Evolutionary conservation across 2,888 invertebrate genomes (phyloP).

Genomic region (Mimas tiliae): DNA sequence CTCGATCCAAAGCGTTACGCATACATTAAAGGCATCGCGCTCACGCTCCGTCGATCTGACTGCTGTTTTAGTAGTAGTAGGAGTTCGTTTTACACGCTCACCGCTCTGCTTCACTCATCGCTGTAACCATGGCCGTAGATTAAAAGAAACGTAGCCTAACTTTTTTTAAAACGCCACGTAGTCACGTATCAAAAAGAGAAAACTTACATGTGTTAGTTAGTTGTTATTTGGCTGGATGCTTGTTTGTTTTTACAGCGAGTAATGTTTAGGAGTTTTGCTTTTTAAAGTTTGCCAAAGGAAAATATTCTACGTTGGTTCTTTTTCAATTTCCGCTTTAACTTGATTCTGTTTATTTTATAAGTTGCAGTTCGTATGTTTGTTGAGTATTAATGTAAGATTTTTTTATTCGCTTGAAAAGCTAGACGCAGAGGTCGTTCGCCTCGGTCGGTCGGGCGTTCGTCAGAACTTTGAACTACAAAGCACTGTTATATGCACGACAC

Average conservation of each 20-base stretch:
- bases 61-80: too few species aligned
- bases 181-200: conserved; percentile 36
- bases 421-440: neutral
- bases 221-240: conserved; percentile 31
- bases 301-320: conserved; percentile 9
- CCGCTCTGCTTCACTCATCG: neutral
- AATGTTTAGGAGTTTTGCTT: conserved; percentile 15
- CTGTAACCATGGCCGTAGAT: neutral
- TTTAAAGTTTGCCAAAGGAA: conserved; percentile 23
- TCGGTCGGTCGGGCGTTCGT: too few species aligned
- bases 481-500: too few species aligned
- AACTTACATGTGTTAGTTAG: conserved; percentile 41
- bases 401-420: neutral
- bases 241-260: conserved; percentile 18
- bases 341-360: neutral
- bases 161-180: conserved; percentile 32
- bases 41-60: too few species aligned
- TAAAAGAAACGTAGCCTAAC: conserved; percentile 34
- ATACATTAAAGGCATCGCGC: too few species aligned
- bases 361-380: neutral
- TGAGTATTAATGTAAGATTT: neutral
- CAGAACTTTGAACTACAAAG: too few species aligned
- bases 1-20: too few species aligned
- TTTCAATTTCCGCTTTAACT: conserved; percentile 10
- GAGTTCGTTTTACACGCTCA: neutral